These are phyloP conservation scores for Ormyrus pomaceus DNA, from an alignment of 2,888 invertebrate genomes.

Conservation along the genomic window DNA sequence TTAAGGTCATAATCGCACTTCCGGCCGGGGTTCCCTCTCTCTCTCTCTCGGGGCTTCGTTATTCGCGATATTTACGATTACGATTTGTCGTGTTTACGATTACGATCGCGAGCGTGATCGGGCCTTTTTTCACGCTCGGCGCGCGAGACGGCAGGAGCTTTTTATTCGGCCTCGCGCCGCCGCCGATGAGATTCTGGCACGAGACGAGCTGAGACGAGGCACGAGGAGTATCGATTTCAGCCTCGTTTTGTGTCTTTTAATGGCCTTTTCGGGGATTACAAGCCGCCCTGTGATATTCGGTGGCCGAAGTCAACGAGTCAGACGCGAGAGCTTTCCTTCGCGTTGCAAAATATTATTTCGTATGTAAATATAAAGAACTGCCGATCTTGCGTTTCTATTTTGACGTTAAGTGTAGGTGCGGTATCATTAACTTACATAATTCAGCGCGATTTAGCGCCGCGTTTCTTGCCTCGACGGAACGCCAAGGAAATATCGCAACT, in stretches of 20 bases:
- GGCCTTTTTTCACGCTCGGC: background rate
- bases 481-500: background rate
- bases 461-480: background rate
- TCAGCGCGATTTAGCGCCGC: background rate
- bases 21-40: background rate
- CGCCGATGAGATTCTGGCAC: no score
- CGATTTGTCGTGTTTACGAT: conserved; percentile 37
- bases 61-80: conserved; percentile 39
- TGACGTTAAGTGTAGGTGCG: no score
- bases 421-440: conserved; percentile 15
- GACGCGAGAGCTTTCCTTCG: no score
- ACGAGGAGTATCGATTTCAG: conserved; percentile 1
- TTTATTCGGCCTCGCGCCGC: no score
- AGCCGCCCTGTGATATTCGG: no score
- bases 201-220: no score
- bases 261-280: no score
- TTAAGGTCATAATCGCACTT: conserved; percentile 49
- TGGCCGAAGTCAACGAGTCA: no score
- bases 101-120: conserved; percentile 2
- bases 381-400: no score
- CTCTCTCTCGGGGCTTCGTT: conserved; percentile 12
- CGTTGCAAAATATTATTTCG: no score
- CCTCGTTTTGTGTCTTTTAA: background rate
- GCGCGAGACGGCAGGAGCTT: background rate
- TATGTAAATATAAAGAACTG: no score